These are phyloP conservation scores for Autographa pulchrina DNA, from an alignment of 2,888 invertebrate species.

Conservation along the genomic window DNA sequence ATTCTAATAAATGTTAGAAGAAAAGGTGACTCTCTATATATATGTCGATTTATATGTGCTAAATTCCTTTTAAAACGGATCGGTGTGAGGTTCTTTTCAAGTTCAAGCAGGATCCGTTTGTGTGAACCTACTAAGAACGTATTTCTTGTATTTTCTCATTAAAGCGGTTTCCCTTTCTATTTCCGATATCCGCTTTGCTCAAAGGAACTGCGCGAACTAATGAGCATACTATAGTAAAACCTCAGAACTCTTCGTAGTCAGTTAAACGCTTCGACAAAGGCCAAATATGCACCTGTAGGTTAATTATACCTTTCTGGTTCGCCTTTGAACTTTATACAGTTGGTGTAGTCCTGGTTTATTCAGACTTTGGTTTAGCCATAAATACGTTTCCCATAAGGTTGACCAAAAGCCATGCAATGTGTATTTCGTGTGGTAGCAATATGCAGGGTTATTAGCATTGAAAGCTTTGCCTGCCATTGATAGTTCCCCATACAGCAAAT, in stretches of 20 bases:
- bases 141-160: neutral
- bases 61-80: neutral
- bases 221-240: neutral
- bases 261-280: slow-evolving; percentile 1
- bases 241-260: neutral
- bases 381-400: neutral
- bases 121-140: neutral
- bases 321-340: neutral
- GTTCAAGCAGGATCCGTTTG: neutral
- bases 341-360: neutral
- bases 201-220: slow-evolving; percentile 18
- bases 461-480: neutral
- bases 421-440: neutral
- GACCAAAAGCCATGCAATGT: neutral
- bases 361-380: neutral
- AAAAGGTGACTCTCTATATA: too few relatives aligned
- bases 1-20: too few relatives aligned
- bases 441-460: neutral
- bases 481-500: neutral
- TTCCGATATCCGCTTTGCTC: slow-evolving; percentile 16
- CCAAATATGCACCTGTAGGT: neutral
- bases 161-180: slow-evolving; percentile 16
- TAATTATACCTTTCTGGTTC: neutral
- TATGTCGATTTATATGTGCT: neutral
- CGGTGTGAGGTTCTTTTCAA: neutral